Percentiles rank a stretch among this genome's conserved stretches.
Evolutionary conservation across 2,888 invertebrate species (phyloP).

Genomic region (Tanypteryx hageni): DNA sequence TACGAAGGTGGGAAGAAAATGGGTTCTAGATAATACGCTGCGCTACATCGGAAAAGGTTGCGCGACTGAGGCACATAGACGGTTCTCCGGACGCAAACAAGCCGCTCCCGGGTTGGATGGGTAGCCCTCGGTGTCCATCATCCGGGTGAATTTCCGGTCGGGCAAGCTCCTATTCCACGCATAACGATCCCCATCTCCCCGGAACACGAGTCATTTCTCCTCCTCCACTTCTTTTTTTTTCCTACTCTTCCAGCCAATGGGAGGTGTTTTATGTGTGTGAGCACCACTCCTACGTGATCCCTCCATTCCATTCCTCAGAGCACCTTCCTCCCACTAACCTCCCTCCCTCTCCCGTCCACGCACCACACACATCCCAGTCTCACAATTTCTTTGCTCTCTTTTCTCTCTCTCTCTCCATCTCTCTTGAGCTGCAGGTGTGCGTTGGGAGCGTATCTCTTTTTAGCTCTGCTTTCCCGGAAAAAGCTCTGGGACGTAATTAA

Average conservation of each 20-base stretch:
- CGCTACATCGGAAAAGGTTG: background rate
- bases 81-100: conserved; percentile 31
- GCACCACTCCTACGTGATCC: too few relatives aligned
- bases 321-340: background rate
- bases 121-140: background rate
- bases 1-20: background rate
- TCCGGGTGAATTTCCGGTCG: conserved; percentile 36
- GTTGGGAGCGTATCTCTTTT: background rate
- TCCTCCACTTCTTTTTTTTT: background rate
- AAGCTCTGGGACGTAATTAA: conserved; percentile 40
- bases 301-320: too few relatives aligned
- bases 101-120: conserved; percentile 18
- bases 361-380: too few relatives aligned
- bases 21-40: background rate
- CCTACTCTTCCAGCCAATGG: background rate
- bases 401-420: background rate
- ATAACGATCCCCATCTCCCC: too few relatives aligned
- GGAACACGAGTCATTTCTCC: background rate
- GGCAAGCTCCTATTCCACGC: conserved; percentile 26
- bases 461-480: conserved; percentile 3
- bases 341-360: too few relatives aligned
- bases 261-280: too few relatives aligned
- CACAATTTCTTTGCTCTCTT: too few relatives aligned
- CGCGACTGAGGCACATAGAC: background rate
- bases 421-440: conserved; percentile 8